Percentiles rank a stretch among this genome's conserved stretches.
These are phyloP conservation scores for Erythrocercus mccallii DNA, from an alignment of 2,113 vertebrate species.

Conservation along the genomic window DNA sequence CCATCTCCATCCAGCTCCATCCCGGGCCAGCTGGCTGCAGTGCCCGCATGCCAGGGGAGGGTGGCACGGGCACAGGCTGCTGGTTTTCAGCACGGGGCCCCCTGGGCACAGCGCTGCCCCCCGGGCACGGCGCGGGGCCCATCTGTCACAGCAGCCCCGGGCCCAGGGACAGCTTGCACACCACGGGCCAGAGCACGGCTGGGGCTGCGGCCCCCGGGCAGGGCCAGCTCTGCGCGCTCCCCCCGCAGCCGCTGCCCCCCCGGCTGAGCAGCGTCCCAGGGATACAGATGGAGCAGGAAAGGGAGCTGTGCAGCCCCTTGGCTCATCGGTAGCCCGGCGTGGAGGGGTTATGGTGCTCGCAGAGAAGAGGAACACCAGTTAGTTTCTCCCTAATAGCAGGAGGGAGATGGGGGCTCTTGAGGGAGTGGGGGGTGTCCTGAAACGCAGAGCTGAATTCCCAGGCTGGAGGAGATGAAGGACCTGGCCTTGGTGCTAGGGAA, in stretches of 20 bases:
- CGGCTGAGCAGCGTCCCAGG: not conserved
- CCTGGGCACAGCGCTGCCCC: not conserved
- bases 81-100: not conserved
- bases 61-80: not conserved
- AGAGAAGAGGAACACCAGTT: fast-evolving
- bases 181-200: slow-evolving; percentile 2
- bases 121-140: not conserved
- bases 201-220: not conserved
- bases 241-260: not conserved
- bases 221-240: not conserved
- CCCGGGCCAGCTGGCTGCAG: fast-evolving
- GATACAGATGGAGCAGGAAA: not conserved
- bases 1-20: fast-evolving
- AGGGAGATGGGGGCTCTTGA: not conserved
- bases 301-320: not conserved
- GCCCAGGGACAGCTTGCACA: not conserved
- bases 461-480: not conserved
- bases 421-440: not conserved
- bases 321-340: fast-evolving
- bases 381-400: not conserved
- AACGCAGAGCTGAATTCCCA: not conserved
- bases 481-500: fast-evolving
- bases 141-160: not conserved
- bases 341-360: not conserved
- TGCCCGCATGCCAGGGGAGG: not conserved